Base-by-base conservation (phyloP, 2,113 vertebrate genomes). In the Peromyscus polionotus region DNA sequence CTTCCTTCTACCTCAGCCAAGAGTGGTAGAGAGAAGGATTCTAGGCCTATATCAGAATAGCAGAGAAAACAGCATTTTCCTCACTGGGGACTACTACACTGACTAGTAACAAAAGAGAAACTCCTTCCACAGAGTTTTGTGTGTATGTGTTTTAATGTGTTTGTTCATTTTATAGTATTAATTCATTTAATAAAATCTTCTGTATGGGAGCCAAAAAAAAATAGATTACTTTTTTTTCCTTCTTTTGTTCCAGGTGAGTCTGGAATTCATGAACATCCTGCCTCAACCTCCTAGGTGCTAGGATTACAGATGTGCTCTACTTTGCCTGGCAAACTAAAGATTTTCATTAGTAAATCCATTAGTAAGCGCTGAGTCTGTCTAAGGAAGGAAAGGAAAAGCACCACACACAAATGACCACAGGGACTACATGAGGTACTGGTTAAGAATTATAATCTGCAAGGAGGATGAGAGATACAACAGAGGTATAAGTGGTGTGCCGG, bases 141-240 rank as follows among this genome's bases (percentile, higher is more conserved):
- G 14, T 42, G 5, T 68, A 7, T 48, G 45, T 68, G 10, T 19
- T 39, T 42, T 42, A 4, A 42, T 79, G 7, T 79, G 70, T 61
- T 91, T 90, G 42, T 77, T 77, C 24, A 45, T 8, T 54, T 54
- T 31, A 14, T 54, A 54, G 48, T 54, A 33, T 33, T 79, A 48
- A 79, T 51, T 79, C 6, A 76, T 67, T 91, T 80, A 88, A 59
- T 92, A 85, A 95, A 80, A 90, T 24, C 22, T 36, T 75, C 11
- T 57, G 3, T 20, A 14, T 7, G 59, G 39, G 5, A 95, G 61
- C 5, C 51, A 86, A 0, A 42, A 59, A 59, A 57, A 65, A 68
- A 10, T 26, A 67, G 68, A 72, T n/a, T 72, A n/a, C 7, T n/a
- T n/a, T 72, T 10, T 36, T 19, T 31, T 68, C 36, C n/a, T 72